Base-by-base conservation (phyloP, 2,113 vertebrate species). In the Burhinus oedicnemus region DNA sequence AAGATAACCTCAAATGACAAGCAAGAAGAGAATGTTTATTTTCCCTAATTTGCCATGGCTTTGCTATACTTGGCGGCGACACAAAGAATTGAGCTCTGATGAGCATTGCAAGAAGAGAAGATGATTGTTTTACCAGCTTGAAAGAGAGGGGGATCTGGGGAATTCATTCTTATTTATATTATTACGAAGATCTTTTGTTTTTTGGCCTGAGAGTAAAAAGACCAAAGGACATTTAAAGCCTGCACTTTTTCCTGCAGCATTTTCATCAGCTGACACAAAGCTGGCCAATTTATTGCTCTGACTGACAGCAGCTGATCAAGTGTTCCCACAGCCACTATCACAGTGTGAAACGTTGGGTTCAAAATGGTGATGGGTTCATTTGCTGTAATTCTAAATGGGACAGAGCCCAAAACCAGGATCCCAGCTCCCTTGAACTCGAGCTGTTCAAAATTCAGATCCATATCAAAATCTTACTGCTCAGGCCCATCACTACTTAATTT, bases 301-400 rank as follows among this genome's bases (percentile, higher is more conserved):
- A 96, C 92, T 97, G 97, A 96, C 95, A 96, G 94, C 95, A 96
- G 95, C 87, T 95, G 95, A 96, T 96, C 96, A 97, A 96, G 91
- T 93, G 84, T 70, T 97, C 96, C 93, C 95, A 93, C 82, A 95
- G 91, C 94, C 87, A 83, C 96, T 75, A 97, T 97, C 95, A 96
- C 89, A 96, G 91, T 91, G 94, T 94, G 93, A 97, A 97, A 93
- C 89, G 91, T 49, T 97, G 96, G 93, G 96, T 95, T 97, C 96
- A 97, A 94, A 97, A 97, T 97, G 95, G 93, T 97, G 95, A 97
- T 94, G 91, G 87, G 89, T 95, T 97, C 93, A 97, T 97, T 97
- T 94, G 84, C 93, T 90, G 78, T 95, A 97, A 97, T 96, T 97
- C 93, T 95, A 95, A 95, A 93, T 96, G 93, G 94, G 95, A 96